Percentiles rank a stretch among this genome's conserved stretches.
Conservation (phyloP, 2,888 invertebrate species). For the Catocala nupta region DNA sequence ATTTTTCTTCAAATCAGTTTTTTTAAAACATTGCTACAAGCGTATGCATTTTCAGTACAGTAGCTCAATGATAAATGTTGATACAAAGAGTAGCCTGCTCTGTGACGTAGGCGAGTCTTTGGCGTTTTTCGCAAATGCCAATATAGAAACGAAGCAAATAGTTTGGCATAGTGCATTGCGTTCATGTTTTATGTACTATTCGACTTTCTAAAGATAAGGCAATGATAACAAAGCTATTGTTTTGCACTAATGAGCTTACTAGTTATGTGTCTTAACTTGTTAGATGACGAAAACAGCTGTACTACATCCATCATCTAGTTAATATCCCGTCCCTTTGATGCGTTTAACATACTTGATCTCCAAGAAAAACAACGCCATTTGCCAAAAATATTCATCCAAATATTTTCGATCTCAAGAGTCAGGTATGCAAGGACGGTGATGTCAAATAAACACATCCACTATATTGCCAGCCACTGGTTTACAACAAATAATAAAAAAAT, state of each 20-base stretch:
- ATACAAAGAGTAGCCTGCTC: constrained; percentile 16
- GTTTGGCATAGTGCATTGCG: constrained; percentile 31
- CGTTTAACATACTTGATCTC: constrained; percentile 53
- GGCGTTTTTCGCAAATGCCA: constrained; percentile 27
- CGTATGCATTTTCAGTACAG: not conserved
- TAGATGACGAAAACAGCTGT: constrained; percentile 42
- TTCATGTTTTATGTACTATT: constrained; percentile 19
- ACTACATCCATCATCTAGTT: constrained; percentile 41
- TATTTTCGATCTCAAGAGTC: constrained; percentile 56
- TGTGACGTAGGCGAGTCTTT: constrained; percentile 35
- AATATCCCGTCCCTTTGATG: constrained; percentile 57
- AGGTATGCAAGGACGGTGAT: constrained; percentile 59
- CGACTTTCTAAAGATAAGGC: constrained; percentile 13
- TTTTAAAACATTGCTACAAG: too few relatives aligned
- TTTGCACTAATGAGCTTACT: constrained; percentile 13
- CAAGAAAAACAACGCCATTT: constrained; percentile 60
- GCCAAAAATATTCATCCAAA: constrained; percentile 63
- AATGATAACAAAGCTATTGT: constrained; percentile 18
- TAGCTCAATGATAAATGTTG: not conserved
- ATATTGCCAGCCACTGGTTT: constrained; percentile 43
- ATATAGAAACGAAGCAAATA: constrained; percentile 30
- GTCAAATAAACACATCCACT: constrained; percentile 56
- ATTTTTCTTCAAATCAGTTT: too few relatives aligned
- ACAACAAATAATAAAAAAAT: constrained; percentile 32
- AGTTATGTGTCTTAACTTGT: not conserved